Percentiles rank a stretch among this genome's conserved stretches.
Evolutionary conservation across 2,797 vertebrate species (phyloP).

Genomic region (Acrocephalus scirpaceus): DNA sequence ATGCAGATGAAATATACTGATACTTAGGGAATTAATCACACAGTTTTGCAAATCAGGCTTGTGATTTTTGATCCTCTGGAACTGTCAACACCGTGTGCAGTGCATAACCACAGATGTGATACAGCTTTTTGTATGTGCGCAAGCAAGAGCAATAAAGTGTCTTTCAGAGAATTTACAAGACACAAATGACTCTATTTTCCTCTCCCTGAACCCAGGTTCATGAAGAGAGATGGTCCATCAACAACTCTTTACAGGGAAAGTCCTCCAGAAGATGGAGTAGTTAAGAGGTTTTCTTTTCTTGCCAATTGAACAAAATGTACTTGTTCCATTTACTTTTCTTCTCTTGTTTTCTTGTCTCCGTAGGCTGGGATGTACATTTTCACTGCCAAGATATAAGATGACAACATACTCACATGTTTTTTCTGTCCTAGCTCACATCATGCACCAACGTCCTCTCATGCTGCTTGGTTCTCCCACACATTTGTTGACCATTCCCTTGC

Average conservation of each 20-base stretch:
- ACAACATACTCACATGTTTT: background rate
- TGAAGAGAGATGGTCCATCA: background rate
- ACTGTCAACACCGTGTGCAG: background rate
- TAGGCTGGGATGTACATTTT: background rate
- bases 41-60: background rate
- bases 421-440: background rate
- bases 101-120: background rate
- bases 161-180: background rate
- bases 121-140: background rate
- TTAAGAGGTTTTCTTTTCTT: background rate
- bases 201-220: background rate
- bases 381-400: background rate
- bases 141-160: background rate
- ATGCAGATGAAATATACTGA: background rate
- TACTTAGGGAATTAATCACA: background rate
- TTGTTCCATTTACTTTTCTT: background rate
- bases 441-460: background rate
- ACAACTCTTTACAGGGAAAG: background rate
- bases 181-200: background rate
- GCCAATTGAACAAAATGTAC: background rate
- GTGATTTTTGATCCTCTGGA: conserved; percentile 1
- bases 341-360: background rate
- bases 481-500: background rate
- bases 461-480: background rate
- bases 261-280: background rate